Percentiles rank a stretch among this genome's conserved stretches.
Conservation (phyloP, 2,113 vertebrate species). For the Galeopterus variegatus region DNA sequence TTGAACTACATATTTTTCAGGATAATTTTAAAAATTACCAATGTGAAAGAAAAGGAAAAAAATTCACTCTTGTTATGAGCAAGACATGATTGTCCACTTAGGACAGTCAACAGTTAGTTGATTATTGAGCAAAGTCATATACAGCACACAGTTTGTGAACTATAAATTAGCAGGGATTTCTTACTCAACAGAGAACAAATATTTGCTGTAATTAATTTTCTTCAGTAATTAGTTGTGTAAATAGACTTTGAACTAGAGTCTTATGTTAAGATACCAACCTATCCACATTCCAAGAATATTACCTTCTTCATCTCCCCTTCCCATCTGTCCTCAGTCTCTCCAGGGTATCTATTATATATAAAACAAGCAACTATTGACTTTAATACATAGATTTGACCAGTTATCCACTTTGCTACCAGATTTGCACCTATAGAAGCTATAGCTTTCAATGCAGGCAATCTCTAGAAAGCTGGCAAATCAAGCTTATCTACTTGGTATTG, state of each 20-base stretch:
- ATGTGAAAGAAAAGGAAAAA: not conserved
- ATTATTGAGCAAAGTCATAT: not conserved
- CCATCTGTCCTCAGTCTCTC: not conserved
- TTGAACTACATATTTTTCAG: constrained; percentile 51
- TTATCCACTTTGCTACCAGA: not conserved
- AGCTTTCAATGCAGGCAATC: not conserved
- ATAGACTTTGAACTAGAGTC: not conserved
- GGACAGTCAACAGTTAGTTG: not conserved
- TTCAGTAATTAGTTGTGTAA: constrained; percentile 21
- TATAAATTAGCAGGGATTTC: not conserved
- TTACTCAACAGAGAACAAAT: not conserved
- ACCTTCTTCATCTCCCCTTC: not conserved
- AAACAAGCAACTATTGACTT: not conserved
- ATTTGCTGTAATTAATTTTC: not conserved
- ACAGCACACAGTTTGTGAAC: not conserved
- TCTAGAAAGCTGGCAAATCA: not conserved
- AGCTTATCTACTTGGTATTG: not conserved
- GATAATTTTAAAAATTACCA: constrained; percentile 39
- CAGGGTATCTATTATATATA: not conserved
- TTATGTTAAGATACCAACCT: not conserved
- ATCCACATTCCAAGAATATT: not conserved
- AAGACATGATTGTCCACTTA: not conserved
- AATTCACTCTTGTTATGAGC: not conserved
- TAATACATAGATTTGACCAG: not conserved
- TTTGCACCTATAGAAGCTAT: not conserved